These are phyloP conservation scores for Hedya salicella DNA, from an alignment of 2,888 invertebrate genomes.

Conservation along the genomic window DNA sequence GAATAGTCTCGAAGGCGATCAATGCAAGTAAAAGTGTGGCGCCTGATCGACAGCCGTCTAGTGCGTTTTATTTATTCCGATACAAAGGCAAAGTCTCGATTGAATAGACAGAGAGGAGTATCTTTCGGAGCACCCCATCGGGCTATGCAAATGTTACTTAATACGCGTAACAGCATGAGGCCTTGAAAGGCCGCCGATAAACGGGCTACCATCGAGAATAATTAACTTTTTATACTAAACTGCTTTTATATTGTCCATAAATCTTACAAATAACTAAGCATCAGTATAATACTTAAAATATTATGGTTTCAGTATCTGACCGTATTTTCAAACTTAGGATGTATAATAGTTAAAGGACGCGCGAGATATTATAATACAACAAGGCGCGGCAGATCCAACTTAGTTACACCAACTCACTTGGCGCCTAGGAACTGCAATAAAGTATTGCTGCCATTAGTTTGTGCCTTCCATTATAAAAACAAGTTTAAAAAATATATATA, in stretches of 20 bases:
- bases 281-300: background rate
- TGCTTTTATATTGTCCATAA: slow-evolving; percentile 15
- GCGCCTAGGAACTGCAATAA: background rate
- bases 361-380: too few relatives aligned
- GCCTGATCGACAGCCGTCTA: slow-evolving; percentile 68
- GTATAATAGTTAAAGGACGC: too few relatives aligned
- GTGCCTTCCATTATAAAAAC: background rate
- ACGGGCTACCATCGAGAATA: slow-evolving; percentile 66
- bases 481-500: slow-evolving; percentile 1
- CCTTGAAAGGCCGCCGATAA: slow-evolving; percentile 64
- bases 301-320: background rate
- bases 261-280: slow-evolving; percentile 24
- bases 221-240: slow-evolving; percentile 50
- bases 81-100: slow-evolving; percentile 67
- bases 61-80: slow-evolving; percentile 63
- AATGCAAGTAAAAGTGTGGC: slow-evolving; percentile 77
- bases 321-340: background rate
- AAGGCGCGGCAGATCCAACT: too few relatives aligned
- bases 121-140: slow-evolving; percentile 58
- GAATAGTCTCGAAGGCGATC: slow-evolving; percentile 64
- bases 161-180: slow-evolving; percentile 65
- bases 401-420: too few relatives aligned
- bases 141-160: slow-evolving; percentile 73
- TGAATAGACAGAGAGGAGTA: slow-evolving; percentile 58
- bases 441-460: background rate